phyloP scores from a whole-genome alignment of 2,113 vertebrate genomes.

The Erythrocercus mccallii region DNA sequence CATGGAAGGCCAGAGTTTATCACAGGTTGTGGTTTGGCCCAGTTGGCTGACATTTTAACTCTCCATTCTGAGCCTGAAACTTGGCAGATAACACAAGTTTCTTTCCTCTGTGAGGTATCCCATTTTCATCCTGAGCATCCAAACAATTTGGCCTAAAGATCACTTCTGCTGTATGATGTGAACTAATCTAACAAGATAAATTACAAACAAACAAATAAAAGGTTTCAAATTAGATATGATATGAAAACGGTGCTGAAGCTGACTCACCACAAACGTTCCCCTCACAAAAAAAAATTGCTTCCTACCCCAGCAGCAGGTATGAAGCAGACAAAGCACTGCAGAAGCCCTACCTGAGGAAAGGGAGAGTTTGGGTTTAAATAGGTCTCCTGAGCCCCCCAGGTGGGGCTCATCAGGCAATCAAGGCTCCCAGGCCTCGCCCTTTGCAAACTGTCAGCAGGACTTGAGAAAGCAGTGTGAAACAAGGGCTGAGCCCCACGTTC shows the following conservation, averaged over 20 bases:
- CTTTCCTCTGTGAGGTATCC: neutral
- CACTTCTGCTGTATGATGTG: neutral
- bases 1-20: constrained; percentile 4
- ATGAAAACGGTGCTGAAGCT: neutral
- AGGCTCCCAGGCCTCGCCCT: no score
- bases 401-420: neutral
- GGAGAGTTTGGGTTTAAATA: accelerated
- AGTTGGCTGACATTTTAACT: constrained; percentile 15
- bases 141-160: neutral
- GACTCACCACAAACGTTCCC: neutral
- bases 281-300: neutral
- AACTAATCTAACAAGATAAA: neutral
- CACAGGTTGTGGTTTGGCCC: neutral
- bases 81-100: neutral
- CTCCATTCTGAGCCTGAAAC: neutral
- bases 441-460: accelerated
- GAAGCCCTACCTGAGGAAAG: accelerated
- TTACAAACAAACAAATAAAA: neutral
- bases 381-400: neutral
- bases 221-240: neutral
- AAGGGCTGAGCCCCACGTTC: neutral
- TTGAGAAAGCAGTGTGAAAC: neutral
- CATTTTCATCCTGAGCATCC: neutral
- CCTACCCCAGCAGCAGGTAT: accelerated
- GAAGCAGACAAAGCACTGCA: accelerated